These are phyloP conservation scores for Geopemphigus sp. DNA, from an alignment of 1,140 invertebrate species.

Conservation along the genomic window DNA sequence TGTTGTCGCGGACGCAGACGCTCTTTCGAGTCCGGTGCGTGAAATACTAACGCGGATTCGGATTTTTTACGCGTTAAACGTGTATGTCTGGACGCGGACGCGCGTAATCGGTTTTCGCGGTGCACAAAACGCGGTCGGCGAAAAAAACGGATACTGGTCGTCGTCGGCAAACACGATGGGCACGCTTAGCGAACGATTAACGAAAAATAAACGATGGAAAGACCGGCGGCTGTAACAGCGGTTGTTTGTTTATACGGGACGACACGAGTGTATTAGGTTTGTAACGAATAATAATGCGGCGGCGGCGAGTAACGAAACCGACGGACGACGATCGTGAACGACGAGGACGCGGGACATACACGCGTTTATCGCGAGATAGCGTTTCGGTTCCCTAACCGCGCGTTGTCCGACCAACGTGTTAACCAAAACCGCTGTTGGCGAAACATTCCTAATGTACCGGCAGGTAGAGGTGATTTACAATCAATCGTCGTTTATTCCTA, in stretches of 20 bases:
- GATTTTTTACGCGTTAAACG: no score
- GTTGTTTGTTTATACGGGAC: constrained; percentile 44
- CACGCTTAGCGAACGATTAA: neutral
- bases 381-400: no score
- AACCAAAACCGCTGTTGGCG: no score
- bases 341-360: neutral
- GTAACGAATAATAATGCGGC: constrained; percentile 41
- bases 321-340: neutral
- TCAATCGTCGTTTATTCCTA: no score
- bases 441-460: no score
- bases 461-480: no score
- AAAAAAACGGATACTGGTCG: neutral
- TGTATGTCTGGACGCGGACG: no score
- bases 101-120: no score
- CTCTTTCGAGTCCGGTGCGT: no score
- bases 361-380: neutral
- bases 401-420: no score
- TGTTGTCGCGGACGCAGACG: no score
- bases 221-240: neutral
- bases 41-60: no score
- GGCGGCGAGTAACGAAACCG: neutral
- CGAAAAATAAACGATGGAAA: neutral
- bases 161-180: neutral
- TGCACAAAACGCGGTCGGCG: neutral
- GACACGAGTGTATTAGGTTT: constrained; percentile 42